Evolutionary conservation across 2,888 invertebrate species (phyloP).

Genomic region (Drosophila birchii): DNA sequence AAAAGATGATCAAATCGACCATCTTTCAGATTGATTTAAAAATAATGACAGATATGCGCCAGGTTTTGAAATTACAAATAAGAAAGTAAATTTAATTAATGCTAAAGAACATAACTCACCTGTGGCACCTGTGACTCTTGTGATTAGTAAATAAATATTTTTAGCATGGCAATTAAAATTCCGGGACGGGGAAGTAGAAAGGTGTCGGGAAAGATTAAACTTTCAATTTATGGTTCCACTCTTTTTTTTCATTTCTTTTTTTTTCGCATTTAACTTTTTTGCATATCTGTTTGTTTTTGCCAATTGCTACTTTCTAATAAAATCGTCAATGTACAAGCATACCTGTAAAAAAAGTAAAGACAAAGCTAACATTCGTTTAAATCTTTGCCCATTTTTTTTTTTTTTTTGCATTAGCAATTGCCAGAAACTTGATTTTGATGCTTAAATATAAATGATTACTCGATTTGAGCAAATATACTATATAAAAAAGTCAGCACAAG

Average conservation of each 20-base stretch:
- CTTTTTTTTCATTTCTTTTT: conserved; percentile 14
- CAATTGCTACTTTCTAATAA: conserved; percentile 72
- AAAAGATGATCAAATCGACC: background rate
- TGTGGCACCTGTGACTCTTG: conserved; percentile 21
- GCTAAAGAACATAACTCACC: conserved; percentile 15
- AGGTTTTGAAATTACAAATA: background rate
- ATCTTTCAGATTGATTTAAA: background rate
- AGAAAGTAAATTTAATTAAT: conserved; percentile 16
- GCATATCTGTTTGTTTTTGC: conserved; percentile 58
- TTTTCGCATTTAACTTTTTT: conserved; percentile 23
- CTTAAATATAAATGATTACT: conserved; percentile 78
- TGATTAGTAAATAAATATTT: conserved; percentile 52
- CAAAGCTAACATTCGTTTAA: conserved; percentile 47
- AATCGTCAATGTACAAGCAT: conserved; percentile 53
- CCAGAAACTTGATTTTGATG: conserved; percentile 72
- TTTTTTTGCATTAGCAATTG: conserved; percentile 69
- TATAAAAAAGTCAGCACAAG: conserved; percentile 44
- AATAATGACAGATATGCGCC: background rate
- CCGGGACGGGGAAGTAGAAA: conserved; percentile 35
- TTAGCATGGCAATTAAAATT: conserved; percentile 60
- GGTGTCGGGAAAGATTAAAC: conserved; percentile 53
- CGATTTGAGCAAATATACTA: conserved; percentile 54
- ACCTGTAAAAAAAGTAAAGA: conserved; percentile 18
- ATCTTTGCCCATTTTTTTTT: conserved; percentile 49
- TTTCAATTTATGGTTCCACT: conserved; percentile 50